Evolutionary conservation across 2,888 invertebrate species (phyloP), one percentile per base, ranked within the genome.

Genomic region (Synanthedon myopaeformis): DNA sequence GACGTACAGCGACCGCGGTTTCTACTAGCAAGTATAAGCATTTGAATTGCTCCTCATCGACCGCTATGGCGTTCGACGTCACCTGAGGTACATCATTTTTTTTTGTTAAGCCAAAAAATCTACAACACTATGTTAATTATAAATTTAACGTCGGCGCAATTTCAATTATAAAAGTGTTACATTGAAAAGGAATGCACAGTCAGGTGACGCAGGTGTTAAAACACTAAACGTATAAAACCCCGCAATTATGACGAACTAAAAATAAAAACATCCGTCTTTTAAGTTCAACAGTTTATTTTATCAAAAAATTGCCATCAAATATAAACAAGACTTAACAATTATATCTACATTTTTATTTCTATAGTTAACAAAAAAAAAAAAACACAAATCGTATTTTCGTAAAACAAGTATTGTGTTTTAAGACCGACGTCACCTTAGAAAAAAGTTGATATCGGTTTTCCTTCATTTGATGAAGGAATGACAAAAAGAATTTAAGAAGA

Each of bases 161-260:
- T 13, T 45, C 17, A 19, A 49, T 8, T 19, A 49, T 12, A 49
- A 19, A 17, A 17, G 17, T 19, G 2, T 19, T 11, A 45, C 52
- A 11, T 23, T 52, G 5, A 23, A 23, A 41, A 52, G 51, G 55
- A 58, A 49, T 12, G 19, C 42, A 51, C 41, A 41, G 19, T 67
- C 77, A 80, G 82, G 79, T 80, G 82, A 79, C 78, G 82, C 83
- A 82, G 82, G 82, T 70, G 74, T 82, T 81, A 82, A 82, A 81
- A 79, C 77, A 73, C 65, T 55, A 58, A 66, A 60, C 57, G n/a
- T n/a, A n/a, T n/a, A 66, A 76, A 67, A 67, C 53, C 61, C 53
- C 61, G 65, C 57, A 55, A 35, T 49, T 53, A 3, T 10, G 35
- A 10, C 35, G 35, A 23, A 45, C 45, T 45, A 45, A 45, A 45